Evolutionary conservation across 1,140 invertebrate species (phyloP).

Genomic region (Andrena cerasifolii): DNA sequence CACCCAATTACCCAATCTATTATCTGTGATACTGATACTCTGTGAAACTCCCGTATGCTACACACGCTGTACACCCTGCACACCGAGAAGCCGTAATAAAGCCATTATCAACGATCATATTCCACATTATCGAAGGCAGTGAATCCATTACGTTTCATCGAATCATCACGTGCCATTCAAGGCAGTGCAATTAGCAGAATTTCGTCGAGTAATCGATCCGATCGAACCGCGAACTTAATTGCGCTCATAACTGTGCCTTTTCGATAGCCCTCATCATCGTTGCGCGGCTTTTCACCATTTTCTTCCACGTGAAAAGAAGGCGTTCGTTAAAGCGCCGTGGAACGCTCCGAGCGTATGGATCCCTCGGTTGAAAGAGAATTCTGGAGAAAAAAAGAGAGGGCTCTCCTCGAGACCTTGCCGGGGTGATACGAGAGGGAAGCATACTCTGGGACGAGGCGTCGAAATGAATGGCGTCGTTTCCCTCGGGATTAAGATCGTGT

Average conservation of each 20-base stretch:
- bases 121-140: not conserved
- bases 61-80: no score
- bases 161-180: not conserved
- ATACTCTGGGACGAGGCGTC: constrained; percentile 24
- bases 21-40: no score
- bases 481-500: constrained; percentile 43
- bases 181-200: constrained; percentile 26
- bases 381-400: not conserved
- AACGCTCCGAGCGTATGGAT: constrained; percentile 18
- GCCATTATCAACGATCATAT: not conserved
- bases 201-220: constrained; percentile 12
- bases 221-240: constrained; percentile 32
- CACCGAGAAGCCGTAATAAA: no score
- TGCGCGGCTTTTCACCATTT: not conserved
- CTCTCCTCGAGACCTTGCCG: constrained; percentile 13
- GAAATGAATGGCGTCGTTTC: constrained; percentile 40
- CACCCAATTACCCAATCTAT: no score
- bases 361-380: constrained; percentile 10
- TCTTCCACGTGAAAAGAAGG: constrained; percentile 21
- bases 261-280: constrained; percentile 19
- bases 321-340: constrained; percentile 43
- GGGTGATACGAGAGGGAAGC: constrained; percentile 29
- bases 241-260: constrained; percentile 16
- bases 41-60: no score
- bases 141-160: not conserved